Conservation (phyloP, 2,113 vertebrate genomes). For the Ageneiosus marmoratus region DNA sequence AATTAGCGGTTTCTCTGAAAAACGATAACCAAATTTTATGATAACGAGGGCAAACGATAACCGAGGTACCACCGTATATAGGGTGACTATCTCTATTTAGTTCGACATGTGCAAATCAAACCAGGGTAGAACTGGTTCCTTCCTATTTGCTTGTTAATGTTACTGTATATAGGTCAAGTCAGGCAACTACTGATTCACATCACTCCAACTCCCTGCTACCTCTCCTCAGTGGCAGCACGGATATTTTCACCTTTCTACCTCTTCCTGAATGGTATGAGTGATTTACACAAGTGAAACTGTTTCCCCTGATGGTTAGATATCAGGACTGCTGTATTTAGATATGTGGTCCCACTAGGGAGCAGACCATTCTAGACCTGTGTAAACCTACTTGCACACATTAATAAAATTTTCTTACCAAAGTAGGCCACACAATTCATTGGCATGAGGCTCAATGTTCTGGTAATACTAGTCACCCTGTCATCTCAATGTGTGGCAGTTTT, state of each 20-base stretch:
- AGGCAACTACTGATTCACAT: not conserved
- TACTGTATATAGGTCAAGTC: not conserved
- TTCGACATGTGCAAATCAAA: not conserved
- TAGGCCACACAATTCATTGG: not conserved
- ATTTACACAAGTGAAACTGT: not conserved
- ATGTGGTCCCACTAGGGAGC: not conserved
- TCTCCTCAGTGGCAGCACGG: not conserved
- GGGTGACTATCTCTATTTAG: not conserved
- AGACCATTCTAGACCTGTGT: not conserved
- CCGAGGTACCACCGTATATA: too few species aligned
- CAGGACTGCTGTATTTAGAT: not conserved
- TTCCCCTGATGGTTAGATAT: not conserved
- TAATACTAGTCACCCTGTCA: not conserved
- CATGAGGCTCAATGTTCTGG: not conserved
- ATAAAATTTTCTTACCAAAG: not conserved
- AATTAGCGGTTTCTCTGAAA: too few species aligned
- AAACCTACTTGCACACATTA: not conserved
- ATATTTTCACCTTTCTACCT: not conserved
- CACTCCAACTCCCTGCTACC: not conserved
- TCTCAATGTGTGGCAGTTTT: not conserved
- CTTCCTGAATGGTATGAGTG: not conserved
- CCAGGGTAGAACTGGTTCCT: not conserved
- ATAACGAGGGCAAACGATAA: too few species aligned
- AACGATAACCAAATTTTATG: too few species aligned
- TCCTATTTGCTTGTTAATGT: constrained; percentile 16